Evolutionary conservation across 2,113 vertebrate species (phyloP).

Genomic region (Pseudopodoces humilis): DNA sequence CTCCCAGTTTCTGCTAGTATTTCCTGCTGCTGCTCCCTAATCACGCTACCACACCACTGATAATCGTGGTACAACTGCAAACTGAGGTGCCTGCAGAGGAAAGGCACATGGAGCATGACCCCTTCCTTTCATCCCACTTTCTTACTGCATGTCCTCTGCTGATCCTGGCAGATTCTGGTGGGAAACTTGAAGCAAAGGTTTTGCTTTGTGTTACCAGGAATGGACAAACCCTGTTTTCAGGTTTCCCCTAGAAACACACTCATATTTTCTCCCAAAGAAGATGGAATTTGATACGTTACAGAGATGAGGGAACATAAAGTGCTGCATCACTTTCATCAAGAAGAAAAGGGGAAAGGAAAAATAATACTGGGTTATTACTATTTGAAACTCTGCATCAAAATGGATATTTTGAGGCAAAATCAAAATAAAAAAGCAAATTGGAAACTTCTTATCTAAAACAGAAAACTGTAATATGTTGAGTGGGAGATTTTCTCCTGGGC

Average conservation of each 20-base stretch:
- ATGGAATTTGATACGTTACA: background rate
- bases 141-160: background rate
- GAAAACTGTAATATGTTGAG: background rate
- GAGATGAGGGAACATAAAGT: background rate
- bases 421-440: background rate
- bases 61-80: background rate
- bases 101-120: background rate
- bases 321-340: background rate
- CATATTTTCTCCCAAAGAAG: background rate
- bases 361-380: background rate
- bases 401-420: background rate
- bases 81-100: background rate
- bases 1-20: background rate
- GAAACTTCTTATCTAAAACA: background rate
- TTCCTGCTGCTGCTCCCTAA: slow-evolving; percentile 11
- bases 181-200: background rate
- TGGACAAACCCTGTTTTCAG: fast-evolving
- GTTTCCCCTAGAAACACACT: background rate
- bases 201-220: background rate
- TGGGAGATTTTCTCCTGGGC: background rate
- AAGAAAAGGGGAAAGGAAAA: background rate
- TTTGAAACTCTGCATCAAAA: background rate
- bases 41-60: fast-evolving
- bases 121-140: background rate
- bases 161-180: background rate